Conservation (phyloP, 2,113 vertebrate species). For the Nettapus auritus region DNA sequence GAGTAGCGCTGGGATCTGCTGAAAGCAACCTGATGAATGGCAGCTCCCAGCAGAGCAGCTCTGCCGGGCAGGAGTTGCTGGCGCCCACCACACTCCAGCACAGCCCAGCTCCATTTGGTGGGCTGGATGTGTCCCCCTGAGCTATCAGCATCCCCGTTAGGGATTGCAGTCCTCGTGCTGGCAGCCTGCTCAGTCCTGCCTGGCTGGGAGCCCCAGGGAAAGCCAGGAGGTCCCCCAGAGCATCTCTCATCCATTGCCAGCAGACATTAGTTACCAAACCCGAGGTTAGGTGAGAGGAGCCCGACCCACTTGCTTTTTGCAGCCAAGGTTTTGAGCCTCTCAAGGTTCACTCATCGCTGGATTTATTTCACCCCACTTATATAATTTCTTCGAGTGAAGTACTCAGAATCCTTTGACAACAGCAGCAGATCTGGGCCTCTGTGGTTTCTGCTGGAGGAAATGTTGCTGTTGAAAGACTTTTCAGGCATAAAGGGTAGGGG, state of each 20-base stretch:
- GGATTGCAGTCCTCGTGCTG: background rate
- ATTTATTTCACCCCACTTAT: background rate
- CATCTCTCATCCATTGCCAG: background rate
- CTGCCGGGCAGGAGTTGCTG: background rate
- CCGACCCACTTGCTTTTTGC: background rate
- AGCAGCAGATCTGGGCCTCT: background rate
- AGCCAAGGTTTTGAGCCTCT: slow-evolving; percentile 11
- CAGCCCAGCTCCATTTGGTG: background rate
- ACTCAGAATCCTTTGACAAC: background rate
- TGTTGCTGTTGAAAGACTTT: slow-evolving; percentile 9
- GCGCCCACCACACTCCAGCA: background rate
- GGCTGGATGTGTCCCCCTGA: background rate
- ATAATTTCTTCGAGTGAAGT: slow-evolving; percentile 14
- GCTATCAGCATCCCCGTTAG: background rate
- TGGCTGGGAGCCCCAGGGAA: background rate
- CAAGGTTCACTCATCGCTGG: background rate
- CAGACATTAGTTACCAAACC: background rate
- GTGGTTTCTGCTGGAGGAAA: slow-evolving; percentile 17
- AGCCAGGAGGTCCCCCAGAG: background rate
- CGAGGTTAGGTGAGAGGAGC: slow-evolving; percentile 8
- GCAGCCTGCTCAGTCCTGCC: background rate
- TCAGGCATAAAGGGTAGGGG: background rate
- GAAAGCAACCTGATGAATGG: slow-evolving; percentile 41
- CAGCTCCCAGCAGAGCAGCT: slow-evolving; percentile 13
- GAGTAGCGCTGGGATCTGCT: slow-evolving; percentile 13